Conservation (phyloP, 2,113 vertebrate genomes). For the Sorex fumeus region DNA sequence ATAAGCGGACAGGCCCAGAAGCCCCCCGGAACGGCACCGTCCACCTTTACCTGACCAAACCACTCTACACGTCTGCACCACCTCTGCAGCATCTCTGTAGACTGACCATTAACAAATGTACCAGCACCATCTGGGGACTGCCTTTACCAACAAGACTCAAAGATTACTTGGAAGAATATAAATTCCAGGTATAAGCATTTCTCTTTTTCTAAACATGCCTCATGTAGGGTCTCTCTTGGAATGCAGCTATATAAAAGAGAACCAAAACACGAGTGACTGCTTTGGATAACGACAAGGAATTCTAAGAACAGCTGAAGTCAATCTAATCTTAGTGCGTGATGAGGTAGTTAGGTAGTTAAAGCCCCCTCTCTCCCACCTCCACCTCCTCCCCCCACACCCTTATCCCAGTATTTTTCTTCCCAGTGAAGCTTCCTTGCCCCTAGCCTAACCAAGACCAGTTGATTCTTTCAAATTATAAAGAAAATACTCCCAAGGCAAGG, state of each 20-base stretch:
- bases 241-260: conserved; percentile 85
- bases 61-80: conserved; percentile 92
- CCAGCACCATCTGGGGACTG: conserved; percentile 92
- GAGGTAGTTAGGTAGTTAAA: conserved; percentile 80
- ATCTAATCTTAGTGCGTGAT: conserved; percentile 65
- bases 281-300: conserved; percentile 82
- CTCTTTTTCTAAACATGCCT: conserved; percentile 83
- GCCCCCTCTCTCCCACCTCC: conserved; percentile 76
- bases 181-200: conserved; percentile 93
- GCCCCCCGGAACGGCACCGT: conserved; percentile 93
- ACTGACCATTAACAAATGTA: conserved; percentile 94
- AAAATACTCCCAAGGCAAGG: conserved; percentile 53
- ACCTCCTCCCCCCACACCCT: conserved; percentile 1
- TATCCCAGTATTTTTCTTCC: conserved; percentile 50
- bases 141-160: conserved; percentile 96
- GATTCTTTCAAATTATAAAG: conserved; percentile 46
- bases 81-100: conserved; percentile 95
- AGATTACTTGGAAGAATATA: conserved; percentile 96
- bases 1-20: conserved; percentile 86
- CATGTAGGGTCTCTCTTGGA: conserved; percentile 79
- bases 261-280: conserved; percentile 81
- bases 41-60: conserved; percentile 96
- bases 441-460: conserved; percentile 65
- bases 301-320: conserved; percentile 84
- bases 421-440: conserved; percentile 66